These are phyloP conservation scores for Rhorus exstirpatorius DNA, from an alignment of 2,888 invertebrate species.

Conservation along the genomic window DNA sequence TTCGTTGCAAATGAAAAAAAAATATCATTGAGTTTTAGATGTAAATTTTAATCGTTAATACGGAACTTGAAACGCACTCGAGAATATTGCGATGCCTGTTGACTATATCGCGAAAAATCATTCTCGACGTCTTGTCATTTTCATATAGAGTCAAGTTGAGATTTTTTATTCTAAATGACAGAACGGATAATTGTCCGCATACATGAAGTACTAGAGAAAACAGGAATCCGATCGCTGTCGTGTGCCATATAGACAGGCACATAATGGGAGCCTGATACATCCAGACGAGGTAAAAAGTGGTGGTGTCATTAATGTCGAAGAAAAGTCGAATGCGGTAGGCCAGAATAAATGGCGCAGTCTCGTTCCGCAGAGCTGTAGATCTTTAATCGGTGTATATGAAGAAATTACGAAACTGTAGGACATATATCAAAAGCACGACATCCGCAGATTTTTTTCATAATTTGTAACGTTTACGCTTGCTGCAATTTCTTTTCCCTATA, in stretches of 20 bases:
- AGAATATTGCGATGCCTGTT: constrained; percentile 40
- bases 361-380: constrained; percentile 43
- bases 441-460: too few relatives aligned
- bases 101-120: too few relatives aligned
- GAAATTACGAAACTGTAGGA: too few relatives aligned
- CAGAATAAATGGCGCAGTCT: constrained; percentile 45
- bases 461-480: too few relatives aligned
- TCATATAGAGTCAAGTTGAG: neutral
- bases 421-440: neutral
- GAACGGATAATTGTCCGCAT: constrained; percentile 49
- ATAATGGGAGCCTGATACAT: constrained; percentile 55
- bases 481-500: too few relatives aligned
- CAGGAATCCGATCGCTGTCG: constrained; percentile 48
- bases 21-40: neutral
- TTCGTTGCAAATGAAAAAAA: neutral
- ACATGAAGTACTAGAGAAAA: constrained; percentile 51
- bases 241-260: constrained; percentile 53
- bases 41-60: neutral
- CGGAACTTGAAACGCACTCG: constrained; percentile 12
- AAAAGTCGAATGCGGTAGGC: constrained; percentile 56
- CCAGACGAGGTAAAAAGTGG: constrained; percentile 57
- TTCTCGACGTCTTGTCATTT: neutral
- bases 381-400: neutral
- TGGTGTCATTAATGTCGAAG: constrained; percentile 42
- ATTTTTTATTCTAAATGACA: constrained; percentile 56